These are phyloP conservation scores for Litocranius walleri DNA, from an alignment of 2,113 vertebrate genomes.

Conservation along the genomic window DNA sequence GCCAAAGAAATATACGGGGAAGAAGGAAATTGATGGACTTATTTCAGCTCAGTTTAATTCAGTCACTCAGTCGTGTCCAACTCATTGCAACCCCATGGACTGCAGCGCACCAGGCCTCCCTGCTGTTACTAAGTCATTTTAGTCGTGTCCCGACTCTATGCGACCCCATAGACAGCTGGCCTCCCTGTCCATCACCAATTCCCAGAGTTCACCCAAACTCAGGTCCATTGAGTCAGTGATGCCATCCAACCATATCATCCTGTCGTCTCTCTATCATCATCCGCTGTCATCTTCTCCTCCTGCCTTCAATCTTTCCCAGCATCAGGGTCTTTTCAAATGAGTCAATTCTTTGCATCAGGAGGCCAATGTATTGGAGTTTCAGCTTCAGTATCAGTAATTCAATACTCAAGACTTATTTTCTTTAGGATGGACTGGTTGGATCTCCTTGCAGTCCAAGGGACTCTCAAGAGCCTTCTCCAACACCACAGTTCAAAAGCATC, in stretches of 20 bases:
- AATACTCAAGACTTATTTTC: not conserved
- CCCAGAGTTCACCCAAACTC: not conserved
- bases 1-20: not conserved
- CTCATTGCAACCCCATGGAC: not conserved
- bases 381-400: not conserved
- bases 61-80: not conserved
- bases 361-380: not conserved
- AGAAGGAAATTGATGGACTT: not conserved
- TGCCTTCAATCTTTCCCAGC: not conserved
- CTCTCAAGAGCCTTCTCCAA: not conserved
- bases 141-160: not conserved
- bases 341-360: not conserved
- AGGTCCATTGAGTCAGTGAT: fast-evolving
- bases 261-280: not conserved
- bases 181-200: not conserved
- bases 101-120: not conserved
- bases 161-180: not conserved
- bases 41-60: not conserved
- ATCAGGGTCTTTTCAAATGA: not conserved
- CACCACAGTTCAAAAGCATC: not conserved
- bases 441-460: not conserved
- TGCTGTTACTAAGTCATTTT: not conserved
- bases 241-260: not conserved
- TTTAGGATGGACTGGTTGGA: not conserved
- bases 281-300: not conserved